Base-by-base conservation (phyloP, 2,888 invertebrate species). In the Scrobipalpa costella region DNA sequence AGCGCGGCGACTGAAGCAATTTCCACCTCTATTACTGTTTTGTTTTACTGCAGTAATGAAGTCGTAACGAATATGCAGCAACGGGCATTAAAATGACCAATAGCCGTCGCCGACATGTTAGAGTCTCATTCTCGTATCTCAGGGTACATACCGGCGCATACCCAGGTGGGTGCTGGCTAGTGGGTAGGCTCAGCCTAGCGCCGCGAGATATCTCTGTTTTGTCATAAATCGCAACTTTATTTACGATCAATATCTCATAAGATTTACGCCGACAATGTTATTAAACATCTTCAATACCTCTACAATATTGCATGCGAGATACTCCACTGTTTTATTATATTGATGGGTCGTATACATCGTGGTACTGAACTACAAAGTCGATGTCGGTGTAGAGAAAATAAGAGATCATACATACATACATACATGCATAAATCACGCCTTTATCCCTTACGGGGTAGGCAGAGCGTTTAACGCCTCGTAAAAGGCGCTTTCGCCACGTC, bases 211-310 rank as follows among this genome's bases (percentile, higher is more conserved):
- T 81, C 80, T 81, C 75, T 77, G 77, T 85, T 83, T 83, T 81
- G 84, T 85, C 83, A 86, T 88, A 87, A 84, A 87, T 85, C 76
- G 79, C 79, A 71, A 78, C 74, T 79, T 82, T 87, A 86, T 88
- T 87, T 85, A 88, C 80, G 83, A 84, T 83, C 85, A 82, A 85
- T 87, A 86, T 86, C 84, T 79, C 72, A 68, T 65, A 76, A 83
- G 87, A 88, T 88, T 87, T 85, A 88, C 78, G 73, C 71, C 73
- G 80, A 83, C 85, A 84, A 80, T 74, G 79, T 81, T 84, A 84
- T 86, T 83, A 84, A 79, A 74, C 76, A 75, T 63, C 58, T 50
- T 63, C 60, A 47, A 50, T 52, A 52, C 61, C 47, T 55, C 52
- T 47, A 33, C 38, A 50, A 59, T 58, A 63, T 63, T 59, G 52